Base-by-base conservation (phyloP, 2,888 invertebrate genomes). In the Lasioglossum calceatum region DNA sequence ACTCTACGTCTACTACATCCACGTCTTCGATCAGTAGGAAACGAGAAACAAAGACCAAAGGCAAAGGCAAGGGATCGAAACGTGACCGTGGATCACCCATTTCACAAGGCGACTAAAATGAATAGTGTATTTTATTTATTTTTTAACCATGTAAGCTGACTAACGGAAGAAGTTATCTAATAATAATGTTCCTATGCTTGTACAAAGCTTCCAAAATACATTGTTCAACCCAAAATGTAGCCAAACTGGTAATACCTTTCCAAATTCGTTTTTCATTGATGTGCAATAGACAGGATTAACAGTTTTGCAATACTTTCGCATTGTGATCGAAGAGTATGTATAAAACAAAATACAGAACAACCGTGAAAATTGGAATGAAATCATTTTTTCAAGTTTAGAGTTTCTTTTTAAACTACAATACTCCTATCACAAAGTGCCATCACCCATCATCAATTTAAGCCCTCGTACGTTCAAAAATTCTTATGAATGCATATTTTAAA, bases 31-130 rank as follows among this genome's bases (percentile, higher is more conserved):
- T 93, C 47, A 94, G 93, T 50, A 89, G 94, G n/a, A 95, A 95
- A 78, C 91, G 95, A 27, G 95, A 95, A 47, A 91, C 92, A 1
- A 95, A 95, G 79, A 91, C 94, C 0, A 95, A 95, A 86, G 94
- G 93, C 23, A 95, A 95, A 78, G 95, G 94, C 3, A 95, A 95
- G 84, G 93, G 91, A 5, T 92, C 92, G 1, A 95, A 95, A 73
- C 93, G 95, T 2, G 95, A 95, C 70, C 93, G 95, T 12, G 94
- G 93, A 27, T 95, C 95, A 1, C 95, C 95, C 0, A 94, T 95
- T 74, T 95, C 95, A 1, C 94, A 95, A 84, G 94, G 93, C 79
- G 94, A 95, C 90, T 94, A 89, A 93, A 87, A 85, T 64, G 61
- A 87, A 85, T 70, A 71, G 19, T 44, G 39, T 54, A 44, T 86